These are phyloP conservation scores for Erebia palarica DNA, from an alignment of 2,888 invertebrate genomes.

Conservation along the genomic window DNA sequence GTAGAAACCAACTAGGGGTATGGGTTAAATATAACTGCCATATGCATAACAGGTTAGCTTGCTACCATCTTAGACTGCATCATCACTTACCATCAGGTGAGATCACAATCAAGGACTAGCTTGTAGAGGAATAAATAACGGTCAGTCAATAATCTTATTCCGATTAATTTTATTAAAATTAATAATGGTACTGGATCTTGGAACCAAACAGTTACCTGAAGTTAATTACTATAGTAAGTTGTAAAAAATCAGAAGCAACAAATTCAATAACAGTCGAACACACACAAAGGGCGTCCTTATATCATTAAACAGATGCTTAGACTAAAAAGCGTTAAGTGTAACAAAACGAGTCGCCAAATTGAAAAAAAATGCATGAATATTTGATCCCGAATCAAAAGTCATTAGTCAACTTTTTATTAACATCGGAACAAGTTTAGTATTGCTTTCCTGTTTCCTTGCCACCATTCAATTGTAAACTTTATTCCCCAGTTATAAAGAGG, in stretches of 20 bases:
- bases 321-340: conserved; percentile 77
- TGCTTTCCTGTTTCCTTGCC: not conserved
- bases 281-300: conserved; percentile 60
- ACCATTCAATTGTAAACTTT: conserved; percentile 46
- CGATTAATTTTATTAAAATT: too few relatives aligned
- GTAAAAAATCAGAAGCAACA: conserved; percentile 14
- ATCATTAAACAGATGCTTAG: conserved; percentile 74
- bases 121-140: too few relatives aligned
- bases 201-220: conserved; percentile 27
- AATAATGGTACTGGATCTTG: too few relatives aligned
- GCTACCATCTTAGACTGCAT: too few relatives aligned
- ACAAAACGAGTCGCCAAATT: conserved; percentile 68
- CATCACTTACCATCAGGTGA: too few relatives aligned
- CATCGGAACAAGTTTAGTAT: conserved; percentile 29
- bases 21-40: too few relatives aligned
- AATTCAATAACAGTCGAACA: conserved; percentile 43
- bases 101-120: too few relatives aligned
- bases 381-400: conserved; percentile 79
- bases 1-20: too few relatives aligned
- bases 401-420: conserved; percentile 78
- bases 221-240: not conserved
- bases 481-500: conserved; percentile 41
- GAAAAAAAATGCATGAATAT: conserved; percentile 77
- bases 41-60: too few relatives aligned
- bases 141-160: too few relatives aligned